Conservation (phyloP, 2,113 vertebrate genomes). For the Anolis carolinensis region DNA sequence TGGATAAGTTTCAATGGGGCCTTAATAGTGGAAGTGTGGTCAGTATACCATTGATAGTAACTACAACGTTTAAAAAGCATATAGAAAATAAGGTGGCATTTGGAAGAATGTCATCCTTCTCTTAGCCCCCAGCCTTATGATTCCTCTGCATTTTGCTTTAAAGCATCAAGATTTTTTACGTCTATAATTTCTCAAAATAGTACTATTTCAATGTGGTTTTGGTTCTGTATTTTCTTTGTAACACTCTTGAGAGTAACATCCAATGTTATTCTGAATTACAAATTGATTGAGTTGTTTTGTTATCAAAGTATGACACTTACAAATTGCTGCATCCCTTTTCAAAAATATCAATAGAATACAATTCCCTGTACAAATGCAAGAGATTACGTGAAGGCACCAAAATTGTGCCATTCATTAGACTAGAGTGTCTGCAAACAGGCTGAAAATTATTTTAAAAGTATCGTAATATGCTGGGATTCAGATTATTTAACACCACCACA, state of each 20-base stretch:
- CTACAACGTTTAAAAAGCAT: background rate
- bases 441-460: constrained; percentile 18
- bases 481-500: constrained; percentile 22
- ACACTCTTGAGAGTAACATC: background rate
- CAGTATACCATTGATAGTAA: no score
- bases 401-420: background rate
- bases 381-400: constrained; percentile 5
- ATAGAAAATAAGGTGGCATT: no score
- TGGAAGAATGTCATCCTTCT: no score
- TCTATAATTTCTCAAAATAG: background rate
- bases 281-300: constrained; percentile 4
- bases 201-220: background rate
- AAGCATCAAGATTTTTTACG: background rate
- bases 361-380: constrained; percentile 3
- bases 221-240: no score
- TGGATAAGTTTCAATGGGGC: background rate
- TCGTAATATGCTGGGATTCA: constrained; percentile 10
- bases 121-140: background rate
- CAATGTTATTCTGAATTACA: background rate
- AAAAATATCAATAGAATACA: constrained; percentile 1
- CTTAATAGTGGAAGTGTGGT: background rate
- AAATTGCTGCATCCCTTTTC: background rate
- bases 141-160: background rate
- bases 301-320: background rate
- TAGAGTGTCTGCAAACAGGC: background rate